These are phyloP conservation scores for Chloroceryle amazona DNA, from an alignment of 2,797 vertebrate genomes.

Conservation along the genomic window DNA sequence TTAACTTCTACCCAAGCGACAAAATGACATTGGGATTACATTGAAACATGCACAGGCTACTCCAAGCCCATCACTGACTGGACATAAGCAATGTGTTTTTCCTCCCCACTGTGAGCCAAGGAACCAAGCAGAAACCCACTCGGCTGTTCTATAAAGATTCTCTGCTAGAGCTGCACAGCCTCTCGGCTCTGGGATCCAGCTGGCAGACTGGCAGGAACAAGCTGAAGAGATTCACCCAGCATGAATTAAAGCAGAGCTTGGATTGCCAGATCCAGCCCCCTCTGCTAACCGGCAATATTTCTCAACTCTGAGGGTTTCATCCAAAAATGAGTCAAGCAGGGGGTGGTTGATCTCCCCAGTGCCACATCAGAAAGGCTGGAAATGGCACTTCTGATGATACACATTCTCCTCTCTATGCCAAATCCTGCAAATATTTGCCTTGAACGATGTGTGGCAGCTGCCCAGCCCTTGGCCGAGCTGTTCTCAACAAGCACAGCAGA, in stretches of 20 bases:
- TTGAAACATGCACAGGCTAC: background rate
- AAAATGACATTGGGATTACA: background rate
- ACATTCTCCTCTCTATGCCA: conserved; percentile 24
- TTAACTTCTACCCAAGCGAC: background rate
- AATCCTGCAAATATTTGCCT: conserved; percentile 37
- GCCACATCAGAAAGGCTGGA: conserved; percentile 44
- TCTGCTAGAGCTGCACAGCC: background rate
- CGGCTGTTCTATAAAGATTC: accelerated
- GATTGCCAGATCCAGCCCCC: background rate
- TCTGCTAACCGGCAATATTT: background rate
- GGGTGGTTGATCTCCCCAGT: conserved; percentile 63
- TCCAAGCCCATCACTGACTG: background rate
- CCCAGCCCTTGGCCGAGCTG: background rate
- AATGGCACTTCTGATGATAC: conserved; percentile 44
- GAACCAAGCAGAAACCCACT: background rate
- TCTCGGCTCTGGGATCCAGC: background rate
- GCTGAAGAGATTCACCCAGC: background rate
- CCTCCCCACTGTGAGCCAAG: background rate
- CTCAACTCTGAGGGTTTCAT: conserved; percentile 62
- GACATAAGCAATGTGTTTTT: background rate
- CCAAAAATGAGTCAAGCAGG: conserved; percentile 62
- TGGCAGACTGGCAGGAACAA: background rate
- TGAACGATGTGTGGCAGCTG: background rate
- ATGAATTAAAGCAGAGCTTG: background rate
- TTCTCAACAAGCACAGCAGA: background rate